Percentiles rank a stretch among this genome's conserved stretches.
Conservation (phyloP, 2,113 vertebrate genomes). For the Oriolus oriolus region DNA sequence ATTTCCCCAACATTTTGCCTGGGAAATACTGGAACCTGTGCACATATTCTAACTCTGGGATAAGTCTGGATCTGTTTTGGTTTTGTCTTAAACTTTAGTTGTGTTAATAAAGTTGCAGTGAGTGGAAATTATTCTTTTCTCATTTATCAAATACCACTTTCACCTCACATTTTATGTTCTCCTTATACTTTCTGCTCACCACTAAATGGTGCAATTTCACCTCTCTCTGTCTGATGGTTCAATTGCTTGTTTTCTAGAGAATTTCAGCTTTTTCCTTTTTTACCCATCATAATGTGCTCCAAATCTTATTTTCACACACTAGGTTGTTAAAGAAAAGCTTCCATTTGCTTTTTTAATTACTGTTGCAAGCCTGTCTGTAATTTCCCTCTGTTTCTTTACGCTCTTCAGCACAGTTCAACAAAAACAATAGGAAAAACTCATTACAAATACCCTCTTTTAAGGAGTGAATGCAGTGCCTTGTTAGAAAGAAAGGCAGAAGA, state of each 20-base stretch:
- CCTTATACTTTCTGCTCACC: background rate
- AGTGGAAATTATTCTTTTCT: background rate
- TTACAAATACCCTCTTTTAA: background rate
- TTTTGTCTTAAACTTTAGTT: background rate
- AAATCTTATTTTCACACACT: background rate
- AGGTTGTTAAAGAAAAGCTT: background rate
- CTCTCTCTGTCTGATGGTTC: background rate
- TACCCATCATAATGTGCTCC: background rate
- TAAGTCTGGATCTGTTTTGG: background rate
- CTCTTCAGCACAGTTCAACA: background rate
- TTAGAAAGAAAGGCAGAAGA: background rate
- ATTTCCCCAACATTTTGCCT: background rate
- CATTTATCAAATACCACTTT: background rate
- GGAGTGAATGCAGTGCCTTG: background rate
- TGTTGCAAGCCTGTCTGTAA: background rate
- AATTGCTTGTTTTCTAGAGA: background rate
- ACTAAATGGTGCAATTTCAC: background rate
- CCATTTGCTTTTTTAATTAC: background rate
- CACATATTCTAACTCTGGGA: rapidly evolving
- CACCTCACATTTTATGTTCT: background rate
- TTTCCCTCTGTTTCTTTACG: background rate
- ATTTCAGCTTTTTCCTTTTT: background rate
- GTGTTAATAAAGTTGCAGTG: background rate
- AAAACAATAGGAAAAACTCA: background rate
- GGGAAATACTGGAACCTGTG: background rate